Evolutionary conservation across 2,113 vertebrate genomes (phyloP).

Genomic region (Semicossyphus pulcher): DNA sequence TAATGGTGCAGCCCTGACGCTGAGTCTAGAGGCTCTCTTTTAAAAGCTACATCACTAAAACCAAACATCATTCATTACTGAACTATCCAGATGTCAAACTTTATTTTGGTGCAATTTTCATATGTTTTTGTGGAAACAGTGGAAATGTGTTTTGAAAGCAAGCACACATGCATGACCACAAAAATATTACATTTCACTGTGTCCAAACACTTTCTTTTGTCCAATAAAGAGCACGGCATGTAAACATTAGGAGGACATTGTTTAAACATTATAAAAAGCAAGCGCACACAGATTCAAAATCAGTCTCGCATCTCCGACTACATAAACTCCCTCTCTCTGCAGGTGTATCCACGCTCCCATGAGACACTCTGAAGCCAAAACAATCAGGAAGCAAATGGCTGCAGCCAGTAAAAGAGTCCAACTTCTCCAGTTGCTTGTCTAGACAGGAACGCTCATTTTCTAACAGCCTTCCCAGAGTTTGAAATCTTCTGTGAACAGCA

Average conservation of each 20-base stretch:
- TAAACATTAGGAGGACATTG: background rate
- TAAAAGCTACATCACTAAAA: background rate
- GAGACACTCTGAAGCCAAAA: constrained; percentile 40
- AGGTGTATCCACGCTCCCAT: constrained; percentile 45
- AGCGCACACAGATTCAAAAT: background rate
- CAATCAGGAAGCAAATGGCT: constrained; percentile 67
- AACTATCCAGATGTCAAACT: background rate
- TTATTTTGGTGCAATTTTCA: background rate
- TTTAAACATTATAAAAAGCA: background rate
- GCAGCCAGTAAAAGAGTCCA: constrained; percentile 52
- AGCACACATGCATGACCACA: background rate
- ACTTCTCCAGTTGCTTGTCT: constrained; percentile 60
- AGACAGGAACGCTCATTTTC: constrained; percentile 57
- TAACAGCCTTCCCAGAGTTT: constrained; percentile 35
- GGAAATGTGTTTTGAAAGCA: background rate
- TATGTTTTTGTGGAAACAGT: background rate
- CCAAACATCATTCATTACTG: background rate
- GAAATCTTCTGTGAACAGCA: constrained; percentile 43
- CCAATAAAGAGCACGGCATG: background rate
- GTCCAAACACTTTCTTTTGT: background rate
- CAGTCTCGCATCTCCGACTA: background rate
- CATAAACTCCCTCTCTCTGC: background rate
- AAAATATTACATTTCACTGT: background rate
- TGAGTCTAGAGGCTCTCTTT: background rate
- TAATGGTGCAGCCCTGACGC: too few relatives aligned